Percentiles rank a stretch among this genome's conserved stretches.
Conservation (phyloP, 2,797 vertebrate species). For the Acanthis flammea region DNA sequence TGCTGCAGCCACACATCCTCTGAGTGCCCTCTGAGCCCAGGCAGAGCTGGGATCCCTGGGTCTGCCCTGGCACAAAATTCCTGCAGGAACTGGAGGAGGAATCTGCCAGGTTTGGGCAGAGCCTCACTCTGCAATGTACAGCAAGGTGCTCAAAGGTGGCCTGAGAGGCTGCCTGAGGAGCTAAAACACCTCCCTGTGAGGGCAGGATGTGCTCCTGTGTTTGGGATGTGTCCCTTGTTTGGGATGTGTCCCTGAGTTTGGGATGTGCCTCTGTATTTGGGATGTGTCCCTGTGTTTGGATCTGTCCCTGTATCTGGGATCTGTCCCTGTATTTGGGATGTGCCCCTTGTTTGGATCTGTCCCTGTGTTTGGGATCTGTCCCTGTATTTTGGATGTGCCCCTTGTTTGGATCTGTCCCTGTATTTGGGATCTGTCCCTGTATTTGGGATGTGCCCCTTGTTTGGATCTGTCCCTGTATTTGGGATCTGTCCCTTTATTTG, state of each 20-base stretch:
- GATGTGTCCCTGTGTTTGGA: accelerated
- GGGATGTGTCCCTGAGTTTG: neutral
- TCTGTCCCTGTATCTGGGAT: accelerated
- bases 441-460: neutral
- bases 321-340: accelerated
- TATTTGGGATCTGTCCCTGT: accelerated
- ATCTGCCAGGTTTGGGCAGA: accelerated
- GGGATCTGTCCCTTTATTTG: neutral
- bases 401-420: accelerated
- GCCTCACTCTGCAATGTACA: neutral
- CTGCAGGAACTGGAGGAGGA: neutral
- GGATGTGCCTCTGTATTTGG: no score
- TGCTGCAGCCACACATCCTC: neutral
- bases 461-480: no score
- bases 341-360: neutral
- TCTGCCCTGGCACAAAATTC: neutral
- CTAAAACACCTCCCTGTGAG: accelerated
- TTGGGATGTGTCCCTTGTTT: neutral
- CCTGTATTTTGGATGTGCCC: neutral
- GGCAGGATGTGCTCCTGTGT: accelerated
- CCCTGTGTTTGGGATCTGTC: no score
- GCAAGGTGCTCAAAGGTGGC: neutral
- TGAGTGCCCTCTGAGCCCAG: neutral
- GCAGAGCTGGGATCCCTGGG: neutral
- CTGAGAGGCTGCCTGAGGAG: neutral